phyloP scores from a whole-genome alignment of 37 sponge, comb jelly and placozoan genomes.

The Bolinopsis microptera region DNA sequence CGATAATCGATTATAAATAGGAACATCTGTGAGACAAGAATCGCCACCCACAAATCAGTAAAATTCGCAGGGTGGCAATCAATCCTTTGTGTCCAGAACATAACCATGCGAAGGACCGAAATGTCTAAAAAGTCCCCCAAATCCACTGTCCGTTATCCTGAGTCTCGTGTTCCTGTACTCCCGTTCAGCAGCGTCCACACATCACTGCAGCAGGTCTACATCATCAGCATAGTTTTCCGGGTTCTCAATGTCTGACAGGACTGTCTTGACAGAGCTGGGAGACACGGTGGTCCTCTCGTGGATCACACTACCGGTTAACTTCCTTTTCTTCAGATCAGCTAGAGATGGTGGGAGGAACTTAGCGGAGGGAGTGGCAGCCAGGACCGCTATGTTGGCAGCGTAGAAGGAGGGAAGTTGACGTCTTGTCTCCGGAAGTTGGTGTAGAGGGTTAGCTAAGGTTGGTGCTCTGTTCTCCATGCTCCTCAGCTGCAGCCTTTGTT shows the following conservation, averaged over 20 bases:
- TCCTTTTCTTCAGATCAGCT: conserved; percentile 3
- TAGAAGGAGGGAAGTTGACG: conserved; percentile 45
- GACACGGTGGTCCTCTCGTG: conserved; percentile 16
- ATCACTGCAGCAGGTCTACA: not conserved
- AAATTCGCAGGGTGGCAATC: too few relatives aligned
- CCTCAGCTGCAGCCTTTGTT: conserved; percentile 22
- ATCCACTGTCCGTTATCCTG: not conserved
- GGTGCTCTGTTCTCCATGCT: not conserved
- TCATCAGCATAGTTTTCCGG: conserved; percentile 3
- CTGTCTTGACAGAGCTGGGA: conserved; percentile 2
- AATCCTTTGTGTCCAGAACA: too few relatives aligned
- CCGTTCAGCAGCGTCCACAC: not conserved
- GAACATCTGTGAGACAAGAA: too few relatives aligned
- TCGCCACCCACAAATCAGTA: too few relatives aligned
- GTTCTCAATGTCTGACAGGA: not conserved
- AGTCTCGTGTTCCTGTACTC: not conserved
- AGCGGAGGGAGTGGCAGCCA: conserved; percentile 22
- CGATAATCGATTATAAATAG: too few relatives aligned
- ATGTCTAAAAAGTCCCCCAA: not conserved
- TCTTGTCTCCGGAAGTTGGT: conserved; percentile 6
- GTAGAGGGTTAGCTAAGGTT: not conserved
- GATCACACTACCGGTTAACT: not conserved
- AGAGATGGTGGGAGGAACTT: conserved; percentile 38
- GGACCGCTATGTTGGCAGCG: conserved; percentile 44
- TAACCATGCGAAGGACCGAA: not conserved